Percentiles rank a stretch among this genome's conserved stretches.
Evolutionary conservation across 1,140 invertebrate genomes (phyloP).

Genomic region (Triops longicaudatus): DNA sequence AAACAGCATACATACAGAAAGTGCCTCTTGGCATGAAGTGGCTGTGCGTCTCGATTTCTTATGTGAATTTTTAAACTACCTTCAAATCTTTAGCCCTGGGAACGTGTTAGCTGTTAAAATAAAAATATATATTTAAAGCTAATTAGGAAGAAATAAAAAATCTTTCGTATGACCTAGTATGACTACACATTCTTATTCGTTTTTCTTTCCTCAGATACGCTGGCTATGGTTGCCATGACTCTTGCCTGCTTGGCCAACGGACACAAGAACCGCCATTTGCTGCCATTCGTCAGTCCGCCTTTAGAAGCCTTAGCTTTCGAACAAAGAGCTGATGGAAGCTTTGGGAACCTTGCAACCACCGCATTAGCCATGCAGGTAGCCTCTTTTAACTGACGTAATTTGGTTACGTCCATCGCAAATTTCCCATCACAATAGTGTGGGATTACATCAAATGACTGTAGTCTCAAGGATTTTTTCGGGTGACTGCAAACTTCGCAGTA

Average conservation of each 20-base stretch:
- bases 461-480: too few relatives aligned
- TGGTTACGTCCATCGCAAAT: background rate
- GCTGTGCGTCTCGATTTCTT: too few relatives aligned
- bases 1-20: too few relatives aligned
- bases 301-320: slow-evolving; percentile 61
- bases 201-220: slow-evolving; percentile 51
- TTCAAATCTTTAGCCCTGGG: too few relatives aligned
- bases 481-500: too few relatives aligned
- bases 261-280: slow-evolving; percentile 21
- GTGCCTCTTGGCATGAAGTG: too few relatives aligned
- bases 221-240: slow-evolving; percentile 71
- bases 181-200: background rate
- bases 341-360: slow-evolving; percentile 66
- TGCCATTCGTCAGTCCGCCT: slow-evolving; percentile 52
- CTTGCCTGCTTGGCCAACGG: slow-evolving; percentile 61
- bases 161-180: too few relatives aligned
- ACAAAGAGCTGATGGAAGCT: slow-evolving; percentile 67
- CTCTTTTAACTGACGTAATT: background rate
- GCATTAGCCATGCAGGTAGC: slow-evolving; percentile 63
- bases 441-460: too few relatives aligned
- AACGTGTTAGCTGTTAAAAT: too few relatives aligned
- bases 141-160: too few relatives aligned
- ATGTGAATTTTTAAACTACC: too few relatives aligned
- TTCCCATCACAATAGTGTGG: background rate
- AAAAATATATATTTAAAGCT: too few relatives aligned